Evolutionary conservation across 1,140 invertebrate species (phyloP).

Genomic region (Glomeris maerens): DNA sequence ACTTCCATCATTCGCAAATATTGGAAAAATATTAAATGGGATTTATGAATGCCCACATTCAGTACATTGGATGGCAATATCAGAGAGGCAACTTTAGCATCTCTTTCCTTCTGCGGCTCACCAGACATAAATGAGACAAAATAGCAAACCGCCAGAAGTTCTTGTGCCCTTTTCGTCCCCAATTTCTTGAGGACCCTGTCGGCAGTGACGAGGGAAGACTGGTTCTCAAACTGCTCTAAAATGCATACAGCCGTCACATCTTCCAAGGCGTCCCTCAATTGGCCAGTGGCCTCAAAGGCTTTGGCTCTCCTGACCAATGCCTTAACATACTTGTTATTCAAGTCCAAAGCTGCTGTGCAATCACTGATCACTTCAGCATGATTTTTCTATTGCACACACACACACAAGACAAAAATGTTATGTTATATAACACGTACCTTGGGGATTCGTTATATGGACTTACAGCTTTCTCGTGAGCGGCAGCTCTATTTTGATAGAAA

Average conservation of each 20-base stretch:
- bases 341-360: slow-evolving; percentile 66
- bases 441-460: slow-evolving; percentile 16
- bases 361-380: slow-evolving; percentile 70
- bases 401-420: not conserved
- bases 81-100: too few relatives aligned
- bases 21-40: too few relatives aligned
- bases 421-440: not conserved
- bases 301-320: slow-evolving; percentile 68
- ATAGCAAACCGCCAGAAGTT: slow-evolving; percentile 21
- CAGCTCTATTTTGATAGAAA: slow-evolving; percentile 91
- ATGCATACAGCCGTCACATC: slow-evolving; percentile 85
- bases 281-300: slow-evolving; percentile 59
- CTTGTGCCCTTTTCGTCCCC: slow-evolving; percentile 34
- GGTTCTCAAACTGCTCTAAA: slow-evolving; percentile 72
- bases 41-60: too few relatives aligned
- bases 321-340: slow-evolving; percentile 78
- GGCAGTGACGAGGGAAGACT: slow-evolving; percentile 56
- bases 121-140: too few relatives aligned
- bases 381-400: slow-evolving; percentile 45
- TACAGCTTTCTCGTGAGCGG: slow-evolving; percentile 80
- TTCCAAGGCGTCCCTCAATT: slow-evolving; percentile 65
- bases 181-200: slow-evolving; percentile 69
- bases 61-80: too few relatives aligned
- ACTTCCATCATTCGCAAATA: too few relatives aligned
- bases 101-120: too few relatives aligned